A percentile compares a stretch with the other conserved stretches of the same genome.
These are phyloP conservation scores for Plecotus auritus DNA, from an alignment of 2,113 vertebrate species.

Conservation along the genomic window DNA sequence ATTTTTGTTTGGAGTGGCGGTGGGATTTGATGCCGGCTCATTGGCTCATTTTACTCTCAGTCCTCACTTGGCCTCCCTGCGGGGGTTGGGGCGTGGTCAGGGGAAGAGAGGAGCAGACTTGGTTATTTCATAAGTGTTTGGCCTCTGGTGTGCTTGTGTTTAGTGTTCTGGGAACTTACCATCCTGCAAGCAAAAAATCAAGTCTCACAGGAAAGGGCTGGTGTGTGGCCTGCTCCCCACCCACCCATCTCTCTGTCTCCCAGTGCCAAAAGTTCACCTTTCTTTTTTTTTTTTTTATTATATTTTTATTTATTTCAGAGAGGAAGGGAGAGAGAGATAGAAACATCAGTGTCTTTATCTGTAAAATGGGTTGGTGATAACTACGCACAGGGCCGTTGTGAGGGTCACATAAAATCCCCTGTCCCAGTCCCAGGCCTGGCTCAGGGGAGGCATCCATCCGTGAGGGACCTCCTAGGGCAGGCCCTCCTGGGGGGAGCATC, in stretches of 20 bases:
- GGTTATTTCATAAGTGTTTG: background rate
- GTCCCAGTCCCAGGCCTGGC: background rate
- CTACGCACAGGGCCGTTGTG: background rate
- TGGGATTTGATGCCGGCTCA: no score
- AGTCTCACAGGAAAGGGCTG: background rate
- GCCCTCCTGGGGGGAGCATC: no score
- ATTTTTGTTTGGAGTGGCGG: fast-evolving
- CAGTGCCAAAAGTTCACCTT: background rate
- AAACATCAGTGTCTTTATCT: background rate
- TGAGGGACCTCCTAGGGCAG: background rate
- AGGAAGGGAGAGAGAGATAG: no score
- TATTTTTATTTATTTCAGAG: no score
- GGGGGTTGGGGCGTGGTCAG: no score
- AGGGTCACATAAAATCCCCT: background rate
- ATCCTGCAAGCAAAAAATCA: background rate
- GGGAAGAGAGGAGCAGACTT: background rate
- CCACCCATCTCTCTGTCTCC: no score
- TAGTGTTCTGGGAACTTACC: background rate
- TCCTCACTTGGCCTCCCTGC: background rate
- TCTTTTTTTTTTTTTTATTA: background rate
- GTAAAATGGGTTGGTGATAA: background rate
- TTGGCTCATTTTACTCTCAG: background rate
- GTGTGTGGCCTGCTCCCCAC: background rate
- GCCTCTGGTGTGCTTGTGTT: background rate
- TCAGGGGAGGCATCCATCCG: background rate